phyloP scores from a whole-genome alignment of 2,888 invertebrate genomes.

The Apantesis nais region DNA sequence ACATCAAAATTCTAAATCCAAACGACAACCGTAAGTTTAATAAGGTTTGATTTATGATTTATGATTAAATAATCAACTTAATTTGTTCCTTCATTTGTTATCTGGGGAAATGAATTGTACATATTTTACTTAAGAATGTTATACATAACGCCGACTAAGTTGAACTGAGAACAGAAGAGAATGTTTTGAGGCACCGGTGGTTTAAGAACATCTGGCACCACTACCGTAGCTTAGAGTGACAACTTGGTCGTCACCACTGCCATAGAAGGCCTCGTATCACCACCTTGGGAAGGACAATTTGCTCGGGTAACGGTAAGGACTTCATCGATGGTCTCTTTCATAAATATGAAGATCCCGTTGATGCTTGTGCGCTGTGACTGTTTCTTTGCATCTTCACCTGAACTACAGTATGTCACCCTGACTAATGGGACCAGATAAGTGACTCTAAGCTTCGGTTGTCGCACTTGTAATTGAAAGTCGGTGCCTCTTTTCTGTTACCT shows the following conservation, averaged over 20 bases:
- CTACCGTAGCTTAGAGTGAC: neutral
- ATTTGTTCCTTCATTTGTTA: neutral
- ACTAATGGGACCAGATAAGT: neutral
- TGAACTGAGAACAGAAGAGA: neutral
- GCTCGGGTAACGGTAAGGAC: neutral
- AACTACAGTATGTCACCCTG: too few relatives aligned
- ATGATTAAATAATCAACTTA: too few relatives aligned
- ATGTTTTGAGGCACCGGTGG: neutral
- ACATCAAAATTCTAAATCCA: too few relatives aligned
- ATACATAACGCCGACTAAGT: neutral
- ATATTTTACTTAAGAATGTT: neutral
- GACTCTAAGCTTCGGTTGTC: neutral
- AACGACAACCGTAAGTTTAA: too few relatives aligned
- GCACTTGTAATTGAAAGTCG: neutral
- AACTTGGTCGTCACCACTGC: neutral
- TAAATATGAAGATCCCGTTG: neutral
- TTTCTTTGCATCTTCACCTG: too few relatives aligned
- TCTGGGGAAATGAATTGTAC: neutral
- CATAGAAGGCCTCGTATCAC: neutral
- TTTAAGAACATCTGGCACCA: neutral
- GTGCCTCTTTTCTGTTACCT: neutral
- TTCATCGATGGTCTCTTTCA: too few relatives aligned
- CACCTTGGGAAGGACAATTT: constrained; percentile 1
- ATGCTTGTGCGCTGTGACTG: neutral
- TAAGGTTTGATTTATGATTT: too few relatives aligned